Percentiles rank a stretch among this genome's conserved stretches.
Evolutionary conservation across 2,797 vertebrate species (phyloP).

Genomic region (Ptychobarbus kaznakovi): DNA sequence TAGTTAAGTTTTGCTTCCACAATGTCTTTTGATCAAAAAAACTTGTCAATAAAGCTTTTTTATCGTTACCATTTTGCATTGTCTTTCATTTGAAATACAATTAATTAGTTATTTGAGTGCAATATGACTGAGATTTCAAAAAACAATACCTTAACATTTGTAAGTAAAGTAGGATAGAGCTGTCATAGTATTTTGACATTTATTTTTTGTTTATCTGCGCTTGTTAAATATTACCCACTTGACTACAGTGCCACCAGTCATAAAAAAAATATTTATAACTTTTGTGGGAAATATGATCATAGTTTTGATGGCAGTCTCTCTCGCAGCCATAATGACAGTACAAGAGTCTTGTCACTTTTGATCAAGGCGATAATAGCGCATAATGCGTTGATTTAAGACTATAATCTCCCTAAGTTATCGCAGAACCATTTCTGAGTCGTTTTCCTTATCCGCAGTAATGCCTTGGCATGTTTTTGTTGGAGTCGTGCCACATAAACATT

Average conservation of each 20-base stretch:
- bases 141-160: not conserved
- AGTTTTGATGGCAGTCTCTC: not conserved
- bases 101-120: not conserved
- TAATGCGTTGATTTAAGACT: not conserved
- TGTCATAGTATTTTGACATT: not conserved
- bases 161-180: not conserved
- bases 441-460: not conserved
- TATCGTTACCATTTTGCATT: not conserved
- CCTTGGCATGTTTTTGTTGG: conserved; percentile 9
- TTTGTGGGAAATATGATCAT: not conserved
- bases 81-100: not conserved
- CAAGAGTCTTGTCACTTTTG: not conserved
- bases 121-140: not conserved
- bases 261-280: not conserved
- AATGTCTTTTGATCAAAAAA: conserved; percentile 58
- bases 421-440: not conserved
- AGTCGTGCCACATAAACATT: not conserved
- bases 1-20: conserved; percentile 27
- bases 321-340: not conserved
- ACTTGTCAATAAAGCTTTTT: conserved; percentile 68
- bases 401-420: not conserved
- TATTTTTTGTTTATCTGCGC: not conserved
- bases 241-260: not conserved
- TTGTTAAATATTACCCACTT: not conserved
- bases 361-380: not conserved